phyloP scores from a whole-genome alignment of 1,140 invertebrate genomes.

The Neodiprion pinetum region DNA sequence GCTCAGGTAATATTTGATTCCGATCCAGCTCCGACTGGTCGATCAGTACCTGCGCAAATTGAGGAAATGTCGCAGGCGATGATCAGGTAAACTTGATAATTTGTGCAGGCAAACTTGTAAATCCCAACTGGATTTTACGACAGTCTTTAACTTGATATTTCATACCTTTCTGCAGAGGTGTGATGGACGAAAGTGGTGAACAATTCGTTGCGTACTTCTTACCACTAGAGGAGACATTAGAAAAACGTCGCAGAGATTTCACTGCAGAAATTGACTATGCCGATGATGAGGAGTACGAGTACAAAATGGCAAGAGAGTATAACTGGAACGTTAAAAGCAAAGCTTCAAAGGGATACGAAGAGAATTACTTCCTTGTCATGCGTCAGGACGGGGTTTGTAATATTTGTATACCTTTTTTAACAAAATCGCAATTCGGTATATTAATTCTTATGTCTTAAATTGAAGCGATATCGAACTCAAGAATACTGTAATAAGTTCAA shows the following conservation, averaged over 20 bases:
- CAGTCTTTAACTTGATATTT: constrained; percentile 19
- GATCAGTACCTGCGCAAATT: constrained; percentile 83
- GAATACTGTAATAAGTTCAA: too few relatives aligned
- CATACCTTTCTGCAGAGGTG: constrained; percentile 73
- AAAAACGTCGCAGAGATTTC: constrained; percentile 85
- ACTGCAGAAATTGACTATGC: constrained; percentile 81
- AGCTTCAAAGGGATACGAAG: constrained; percentile 96
- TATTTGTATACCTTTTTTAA: constrained; percentile 13
- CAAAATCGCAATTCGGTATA: constrained; percentile 12
- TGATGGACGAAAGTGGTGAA: constrained; percentile 97
- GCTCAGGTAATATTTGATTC: constrained; percentile 99
- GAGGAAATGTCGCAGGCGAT: constrained; percentile 99
- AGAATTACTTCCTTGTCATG: constrained; percentile 97
- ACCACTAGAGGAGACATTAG: constrained; percentile 90
- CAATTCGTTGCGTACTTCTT: constrained; percentile 99
- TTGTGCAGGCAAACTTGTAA: constrained; percentile 19
- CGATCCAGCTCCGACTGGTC: constrained; percentile 86
- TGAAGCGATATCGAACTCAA: too few relatives aligned
- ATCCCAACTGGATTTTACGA: constrained; percentile 16
- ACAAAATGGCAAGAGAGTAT: constrained; percentile 94
- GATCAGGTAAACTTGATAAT: constrained; percentile 75
- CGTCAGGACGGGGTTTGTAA: constrained; percentile 77
- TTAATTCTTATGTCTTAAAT: constrained; percentile 11
- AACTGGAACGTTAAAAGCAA: constrained; percentile 99
- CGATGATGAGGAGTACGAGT: constrained; percentile 93